These are phyloP conservation scores for Drosophila robusta DNA, from an alignment of 2,888 invertebrate species.

Conservation along the genomic window DNA sequence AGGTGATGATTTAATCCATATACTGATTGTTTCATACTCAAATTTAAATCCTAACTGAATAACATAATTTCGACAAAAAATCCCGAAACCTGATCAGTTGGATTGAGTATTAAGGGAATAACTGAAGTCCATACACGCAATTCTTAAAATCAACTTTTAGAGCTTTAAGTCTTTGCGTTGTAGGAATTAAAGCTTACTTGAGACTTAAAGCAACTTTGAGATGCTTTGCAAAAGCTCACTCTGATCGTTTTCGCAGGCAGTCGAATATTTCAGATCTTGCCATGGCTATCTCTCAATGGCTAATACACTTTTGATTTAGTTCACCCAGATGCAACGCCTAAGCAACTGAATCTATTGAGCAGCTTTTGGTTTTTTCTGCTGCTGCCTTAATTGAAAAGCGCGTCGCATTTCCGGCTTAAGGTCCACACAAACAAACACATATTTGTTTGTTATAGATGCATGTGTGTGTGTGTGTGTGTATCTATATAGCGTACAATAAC, in stretches of 20 bases:
- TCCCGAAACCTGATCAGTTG: not conserved
- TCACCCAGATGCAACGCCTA: slow-evolving; percentile 27
- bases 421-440: slow-evolving; percentile 18
- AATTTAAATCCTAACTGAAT: too few species aligned
- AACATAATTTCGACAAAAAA: too few species aligned
- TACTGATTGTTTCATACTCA: too few species aligned
- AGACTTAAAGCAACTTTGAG: too few species aligned
- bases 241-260: too few species aligned
- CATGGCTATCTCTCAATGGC: not conserved
- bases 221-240: not conserved
- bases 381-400: slow-evolving; percentile 74
- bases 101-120: not conserved
- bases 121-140: not conserved
- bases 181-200: too few species aligned
- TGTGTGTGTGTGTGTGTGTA: slow-evolving; percentile 22
- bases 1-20: too few species aligned
- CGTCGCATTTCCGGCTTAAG: slow-evolving; percentile 76
- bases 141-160: not conserved
- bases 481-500: slow-evolving; percentile 19
- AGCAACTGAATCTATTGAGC: slow-evolving; percentile 26
- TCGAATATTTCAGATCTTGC: not conserved
- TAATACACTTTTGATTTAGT: slow-evolving; percentile 21
- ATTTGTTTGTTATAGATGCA: slow-evolving; percentile 5
- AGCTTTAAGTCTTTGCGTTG: not conserved
- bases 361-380: slow-evolving; percentile 16